Conservation (phyloP, 53 echinoderm and acorn worm genomes). For the Apostichopus leukothele region DNA sequence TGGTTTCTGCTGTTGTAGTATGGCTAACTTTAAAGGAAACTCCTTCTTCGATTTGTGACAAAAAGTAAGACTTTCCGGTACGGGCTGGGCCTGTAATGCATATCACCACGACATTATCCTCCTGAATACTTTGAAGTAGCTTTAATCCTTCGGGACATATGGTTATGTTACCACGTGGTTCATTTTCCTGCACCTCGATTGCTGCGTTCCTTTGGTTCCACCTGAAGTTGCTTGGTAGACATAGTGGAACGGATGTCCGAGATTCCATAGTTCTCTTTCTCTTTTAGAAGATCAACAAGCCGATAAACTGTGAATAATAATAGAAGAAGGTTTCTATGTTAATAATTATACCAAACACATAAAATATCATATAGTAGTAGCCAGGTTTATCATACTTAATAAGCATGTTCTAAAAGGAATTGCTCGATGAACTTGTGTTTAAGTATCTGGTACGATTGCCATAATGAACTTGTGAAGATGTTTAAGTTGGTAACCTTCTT, state of each 20-base stretch:
- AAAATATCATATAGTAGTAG: too few species aligned
- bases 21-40: neutral
- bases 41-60: neutral
- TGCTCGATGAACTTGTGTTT: too few species aligned
- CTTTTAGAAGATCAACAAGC: too few species aligned
- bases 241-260: neutral
- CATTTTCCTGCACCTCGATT: too few species aligned
- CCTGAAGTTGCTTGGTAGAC: slow-evolving; percentile 1
- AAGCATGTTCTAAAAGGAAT: too few species aligned
- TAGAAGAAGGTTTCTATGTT: too few species aligned
- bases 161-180: neutral
- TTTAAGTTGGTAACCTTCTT: too few species aligned
- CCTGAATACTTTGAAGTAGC: neutral
- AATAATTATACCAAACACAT: too few species aligned
- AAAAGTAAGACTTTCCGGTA: neutral
- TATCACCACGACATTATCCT: neutral
- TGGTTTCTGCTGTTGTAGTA: slow-evolving; percentile 3
- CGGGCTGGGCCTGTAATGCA: slow-evolving; percentile 25
- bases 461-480: too few species aligned
- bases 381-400: too few species aligned
- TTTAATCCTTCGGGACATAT: neutral
- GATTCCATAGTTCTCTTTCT: neutral
- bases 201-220: neutral
- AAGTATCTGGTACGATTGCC: too few species aligned
- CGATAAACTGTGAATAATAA: too few species aligned